A percentile compares a stretch with the other conserved stretches of the same genome.
phyloP scores from a whole-genome alignment of 2,797 vertebrate genomes.

The Chrysocyon brachyurus region DNA sequence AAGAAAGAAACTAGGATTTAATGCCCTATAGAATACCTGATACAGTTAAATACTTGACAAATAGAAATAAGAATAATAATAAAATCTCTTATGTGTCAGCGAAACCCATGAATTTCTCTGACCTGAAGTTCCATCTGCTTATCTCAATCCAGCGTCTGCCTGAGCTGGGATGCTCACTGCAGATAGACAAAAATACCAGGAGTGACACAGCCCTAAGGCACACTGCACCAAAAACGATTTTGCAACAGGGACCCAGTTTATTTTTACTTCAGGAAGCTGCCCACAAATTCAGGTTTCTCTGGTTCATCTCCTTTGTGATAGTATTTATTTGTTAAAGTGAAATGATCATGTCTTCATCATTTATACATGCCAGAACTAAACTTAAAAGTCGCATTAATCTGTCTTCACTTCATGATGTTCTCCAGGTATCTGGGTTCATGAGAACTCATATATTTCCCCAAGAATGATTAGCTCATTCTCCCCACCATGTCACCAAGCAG shows the following conservation, averaged over 20 bases:
- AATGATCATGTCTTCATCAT: neutral
- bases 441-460: neutral
- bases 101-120: neutral
- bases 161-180: neutral
- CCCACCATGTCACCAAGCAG: neutral
- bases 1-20: neutral
- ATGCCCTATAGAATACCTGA: neutral
- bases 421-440: neutral
- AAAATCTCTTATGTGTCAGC: neutral
- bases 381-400: neutral
- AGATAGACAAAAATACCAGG: neutral
- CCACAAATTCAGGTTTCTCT: conserved; percentile 58
- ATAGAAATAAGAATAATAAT: neutral
- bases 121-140: neutral
- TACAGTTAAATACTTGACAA: neutral
- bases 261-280: conserved; percentile 39
- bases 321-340: conserved; percentile 56
- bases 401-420: neutral
- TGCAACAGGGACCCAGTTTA: neutral
- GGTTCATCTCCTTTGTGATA: conserved; percentile 47
- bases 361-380: neutral
- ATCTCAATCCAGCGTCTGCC: neutral
- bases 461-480: conserved; percentile 24
- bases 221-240: conserved; percentile 10
- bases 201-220: neutral